Evolutionary conservation across 1,140 invertebrate genomes (phyloP).

Genomic region (Trypoxylus dichotomus): DNA sequence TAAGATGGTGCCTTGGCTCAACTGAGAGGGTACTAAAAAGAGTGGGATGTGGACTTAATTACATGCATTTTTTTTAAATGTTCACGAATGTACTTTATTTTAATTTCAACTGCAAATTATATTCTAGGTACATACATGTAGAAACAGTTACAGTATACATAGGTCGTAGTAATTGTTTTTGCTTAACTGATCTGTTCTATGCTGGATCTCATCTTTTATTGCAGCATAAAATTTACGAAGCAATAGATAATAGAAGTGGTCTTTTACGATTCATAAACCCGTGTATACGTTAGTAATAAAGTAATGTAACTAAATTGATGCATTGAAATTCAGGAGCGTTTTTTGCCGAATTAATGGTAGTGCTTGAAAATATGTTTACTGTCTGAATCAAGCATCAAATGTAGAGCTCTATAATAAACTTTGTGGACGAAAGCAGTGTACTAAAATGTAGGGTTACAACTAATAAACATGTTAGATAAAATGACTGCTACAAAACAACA

Average conservation of each 20-base stretch:
- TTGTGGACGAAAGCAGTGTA: no score
- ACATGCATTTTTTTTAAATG: no score
- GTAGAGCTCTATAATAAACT: no score
- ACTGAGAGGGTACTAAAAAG: no score
- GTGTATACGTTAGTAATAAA: neutral
- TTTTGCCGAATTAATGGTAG: neutral
- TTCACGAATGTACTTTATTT: neutral
- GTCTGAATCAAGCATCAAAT: neutral
- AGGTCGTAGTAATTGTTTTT: neutral
- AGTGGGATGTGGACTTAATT: no score
- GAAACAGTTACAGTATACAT: neutral
- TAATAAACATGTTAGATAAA: no score
- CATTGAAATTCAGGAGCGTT: neutral
- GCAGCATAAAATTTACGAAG: neutral
- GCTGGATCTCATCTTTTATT: neutral
- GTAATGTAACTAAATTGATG: neutral
- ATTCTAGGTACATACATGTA: neutral
- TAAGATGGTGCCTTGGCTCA: no score
- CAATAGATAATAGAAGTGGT: neutral
- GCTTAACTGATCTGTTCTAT: neutral
- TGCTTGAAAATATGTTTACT: neutral
- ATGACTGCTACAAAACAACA: no score
- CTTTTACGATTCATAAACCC: neutral
- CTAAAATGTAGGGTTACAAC: no score
- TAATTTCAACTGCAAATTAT: neutral